Base-by-base conservation (phyloP, 2,113 vertebrate genomes). In the Arizona elegans region DNA sequence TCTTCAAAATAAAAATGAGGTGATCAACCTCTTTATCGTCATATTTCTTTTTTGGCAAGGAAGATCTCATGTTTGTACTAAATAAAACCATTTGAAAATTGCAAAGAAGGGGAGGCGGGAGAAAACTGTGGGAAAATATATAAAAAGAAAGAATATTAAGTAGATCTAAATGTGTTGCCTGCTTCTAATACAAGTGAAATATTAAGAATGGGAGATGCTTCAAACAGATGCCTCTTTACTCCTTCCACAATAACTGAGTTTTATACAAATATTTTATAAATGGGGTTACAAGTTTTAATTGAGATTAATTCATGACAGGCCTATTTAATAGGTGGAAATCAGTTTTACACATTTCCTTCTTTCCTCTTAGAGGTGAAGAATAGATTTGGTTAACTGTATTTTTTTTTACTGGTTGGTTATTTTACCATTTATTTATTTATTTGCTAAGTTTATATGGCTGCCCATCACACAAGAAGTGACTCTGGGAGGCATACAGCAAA, bases 21-120 rank as follows among this genome's bases (percentile, higher is more conserved):
- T 88, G 91, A 50, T 7, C 86, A 59, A 90, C 86, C 58, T 54
- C 90, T 91, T 90, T 86, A 86, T 93, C 92, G 95, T 43, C 56
- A 58, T 58, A 65, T 33, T 85, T 81, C 47, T 29, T 5, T 58
- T 58, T 87, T 85, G 92, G 86, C 59, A 75, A 93, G 75, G 90
- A 95, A 94, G 50, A 90, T 1, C 85, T 33, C 58, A 29, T 15
- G 0, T 75, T 89, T 58, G 52, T 86, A 87, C 53, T 33, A 92
- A 85, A 43, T 19, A 75, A 90, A 90, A 75, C n/a, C 85, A 58
- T 91, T 87, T 65, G 75, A 92, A 95, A 94, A 75, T 50, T 54
- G 91, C 70, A 70, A 52, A 29, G 23, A 47, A n/a, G 56, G 62
- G 33, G 15, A 50, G 5, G 43, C 1, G n/a, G n/a, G 87, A 65